Conservation (phyloP, 2,113 vertebrate species). For the Syngnathus scovelli region DNA sequence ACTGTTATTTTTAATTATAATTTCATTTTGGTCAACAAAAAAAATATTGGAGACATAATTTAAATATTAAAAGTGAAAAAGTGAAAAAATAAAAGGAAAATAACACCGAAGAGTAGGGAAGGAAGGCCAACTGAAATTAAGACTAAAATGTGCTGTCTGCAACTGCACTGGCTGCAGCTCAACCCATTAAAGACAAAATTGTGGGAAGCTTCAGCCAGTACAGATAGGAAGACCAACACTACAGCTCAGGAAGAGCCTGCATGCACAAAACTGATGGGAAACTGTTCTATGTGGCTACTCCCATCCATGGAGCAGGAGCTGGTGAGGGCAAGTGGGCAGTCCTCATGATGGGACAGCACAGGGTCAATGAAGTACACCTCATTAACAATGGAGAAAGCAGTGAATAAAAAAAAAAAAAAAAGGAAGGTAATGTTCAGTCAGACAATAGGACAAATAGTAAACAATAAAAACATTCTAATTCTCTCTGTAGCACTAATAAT, state of each 20-base stretch:
- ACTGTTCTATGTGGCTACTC: constrained; percentile 85
- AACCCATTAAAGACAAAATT: constrained; percentile 14
- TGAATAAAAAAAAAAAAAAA: constrained; percentile 36
- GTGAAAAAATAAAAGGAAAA: constrained; percentile 19
- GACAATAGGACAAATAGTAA: constrained; percentile 38
- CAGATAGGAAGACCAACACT: constrained; percentile 39
- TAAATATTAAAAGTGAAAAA: constrained; percentile 15
- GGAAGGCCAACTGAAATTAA: constrained; percentile 1
- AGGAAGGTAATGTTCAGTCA: constrained; percentile 62
- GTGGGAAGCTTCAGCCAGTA: constrained; percentile 64
- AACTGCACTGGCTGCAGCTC: constrained; percentile 72
- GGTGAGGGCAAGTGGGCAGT: constrained; percentile 72
- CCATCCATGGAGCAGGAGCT: constrained; percentile 81
- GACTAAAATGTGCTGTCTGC: constrained; percentile 42
- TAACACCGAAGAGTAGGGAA: constrained; percentile 15
- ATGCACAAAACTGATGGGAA: constrained; percentile 99
- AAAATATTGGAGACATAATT: constrained; percentile 6
- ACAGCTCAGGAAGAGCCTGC: constrained; percentile 72
- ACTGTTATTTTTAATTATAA: not conserved
- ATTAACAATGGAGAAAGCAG: constrained; percentile 29
- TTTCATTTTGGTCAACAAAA: constrained; percentile 13
- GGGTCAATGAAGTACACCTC: constrained; percentile 62
- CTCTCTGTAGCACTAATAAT: not conserved
- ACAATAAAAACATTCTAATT: not conserved
- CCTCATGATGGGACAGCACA: constrained; percentile 69